Evolutionary conservation across 2,113 vertebrate species (phyloP).

Genomic region (Spilogale gracilis): DNA sequence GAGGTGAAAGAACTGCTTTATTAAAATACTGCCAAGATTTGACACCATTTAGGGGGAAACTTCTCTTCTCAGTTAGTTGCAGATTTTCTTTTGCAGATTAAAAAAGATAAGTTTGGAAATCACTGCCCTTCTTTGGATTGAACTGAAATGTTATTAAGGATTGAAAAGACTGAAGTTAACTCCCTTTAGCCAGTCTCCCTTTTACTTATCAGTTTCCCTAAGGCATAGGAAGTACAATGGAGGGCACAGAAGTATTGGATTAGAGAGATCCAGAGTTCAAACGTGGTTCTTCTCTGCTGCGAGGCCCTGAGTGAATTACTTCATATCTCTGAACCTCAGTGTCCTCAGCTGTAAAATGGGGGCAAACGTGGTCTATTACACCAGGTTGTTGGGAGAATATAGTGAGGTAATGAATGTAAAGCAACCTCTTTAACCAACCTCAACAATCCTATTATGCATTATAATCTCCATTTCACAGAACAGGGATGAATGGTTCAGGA

Average conservation of each 20-base stretch:
- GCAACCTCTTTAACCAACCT: conserved; percentile 16
- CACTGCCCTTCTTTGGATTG: not conserved
- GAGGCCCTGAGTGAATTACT: not conserved
- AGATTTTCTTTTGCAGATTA: conserved; percentile 23
- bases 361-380: not conserved
- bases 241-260: not conserved
- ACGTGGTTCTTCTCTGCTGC: not conserved
- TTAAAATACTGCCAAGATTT: not conserved
- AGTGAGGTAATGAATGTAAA: not conserved
- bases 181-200: not conserved
- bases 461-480: conserved; percentile 26
- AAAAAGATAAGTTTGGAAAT: conserved; percentile 41
- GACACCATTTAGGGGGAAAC: not conserved
- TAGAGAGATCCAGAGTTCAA: not conserved
- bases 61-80: not conserved
- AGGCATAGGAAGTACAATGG: not conserved
- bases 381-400: not conserved
- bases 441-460: conserved; percentile 10
- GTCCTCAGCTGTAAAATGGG: conserved; percentile 50
- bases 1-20: not conserved
- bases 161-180: not conserved
- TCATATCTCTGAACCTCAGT: not conserved
- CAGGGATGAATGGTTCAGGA: not conserved
- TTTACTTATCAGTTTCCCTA: not conserved
- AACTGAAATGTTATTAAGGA: conserved; percentile 3